A percentile compares a stretch with the other conserved stretches of the same genome.
phyloP scores from a whole-genome alignment of 1,140 invertebrate genomes.

The Magallana gigas region DNA sequence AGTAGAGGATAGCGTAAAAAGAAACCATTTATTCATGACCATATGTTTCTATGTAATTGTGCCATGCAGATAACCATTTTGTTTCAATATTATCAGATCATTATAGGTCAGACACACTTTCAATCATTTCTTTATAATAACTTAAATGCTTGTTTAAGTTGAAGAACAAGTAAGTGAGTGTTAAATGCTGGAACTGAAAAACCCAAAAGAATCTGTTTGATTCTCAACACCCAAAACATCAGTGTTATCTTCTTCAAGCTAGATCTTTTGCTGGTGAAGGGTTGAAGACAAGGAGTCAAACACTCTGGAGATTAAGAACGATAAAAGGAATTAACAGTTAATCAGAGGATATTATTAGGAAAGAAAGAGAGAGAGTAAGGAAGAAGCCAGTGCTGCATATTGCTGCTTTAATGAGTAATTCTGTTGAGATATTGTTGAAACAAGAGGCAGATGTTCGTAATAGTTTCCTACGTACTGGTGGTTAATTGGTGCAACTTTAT shows the following conservation, averaged over 20 bases:
- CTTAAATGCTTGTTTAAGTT: too few species aligned
- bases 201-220: background rate
- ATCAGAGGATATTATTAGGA: slow-evolving; percentile 1
- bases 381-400: background rate
- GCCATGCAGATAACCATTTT: too few species aligned
- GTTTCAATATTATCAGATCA: too few species aligned
- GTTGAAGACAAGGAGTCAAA: slow-evolving; percentile 28
- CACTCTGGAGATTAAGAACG: slow-evolving; percentile 5
- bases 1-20: too few species aligned
- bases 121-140: too few species aligned
- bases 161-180: too few species aligned
- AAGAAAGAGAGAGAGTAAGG: background rate
- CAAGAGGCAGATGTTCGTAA: background rate
- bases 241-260: background rate
- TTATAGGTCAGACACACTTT: too few species aligned
- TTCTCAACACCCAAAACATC: slow-evolving; percentile 21
- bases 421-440: background rate
- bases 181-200: too few species aligned
- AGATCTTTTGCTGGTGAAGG: background rate
- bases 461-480: background rate
- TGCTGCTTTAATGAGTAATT: slow-evolving; percentile 15
- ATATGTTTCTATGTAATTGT: too few species aligned
- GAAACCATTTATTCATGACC: too few species aligned
- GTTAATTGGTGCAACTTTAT: background rate
- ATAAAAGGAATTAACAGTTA: slow-evolving; percentile 28